Base-by-base conservation (phyloP, 2,113 vertebrate genomes). In the Ammodramus savannarum region DNA sequence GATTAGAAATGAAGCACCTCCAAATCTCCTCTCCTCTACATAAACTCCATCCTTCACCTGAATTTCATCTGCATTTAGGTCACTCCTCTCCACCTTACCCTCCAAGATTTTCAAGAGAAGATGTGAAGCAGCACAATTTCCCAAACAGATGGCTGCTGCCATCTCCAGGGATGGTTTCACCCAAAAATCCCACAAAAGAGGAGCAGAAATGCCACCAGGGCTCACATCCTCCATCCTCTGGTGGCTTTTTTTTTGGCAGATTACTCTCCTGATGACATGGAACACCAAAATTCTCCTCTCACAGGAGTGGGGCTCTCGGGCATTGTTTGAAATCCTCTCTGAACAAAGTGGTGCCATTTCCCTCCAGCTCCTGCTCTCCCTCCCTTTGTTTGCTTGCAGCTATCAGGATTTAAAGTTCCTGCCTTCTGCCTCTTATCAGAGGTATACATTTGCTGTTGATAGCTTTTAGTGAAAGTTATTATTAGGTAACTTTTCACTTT, bases 381-480 rank as follows among this genome's bases (percentile, higher is more conserved):
- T 61, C 26, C 6, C 14, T 63, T 82, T 85, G 49, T 72, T 86
- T 86, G 62, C 81, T 80, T 51, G 39, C 62, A 87, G 81, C 91
- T 78, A 91, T 5, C 43, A n/a, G 86, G 39, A 89, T 92, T 94
- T 85, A 86, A 86, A 93, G 81, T 85, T 90, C 59, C 38, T 88
- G 65, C 38, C 76, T 92, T 57, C 66, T 65, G 52, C 39, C 17
- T 72, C 91, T 97, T 97, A 97, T 97, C 97, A 85, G 69, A 89
- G 89, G 59, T 63, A 55, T 57, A 71, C 81, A 31, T 95, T 96
- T 93, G 87, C 86, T 9, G 3, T 84, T 86, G 85, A 96, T 95
- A 95, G 69, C 93, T 96, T 97, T 97, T 87, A 95, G 6, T 78
- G 71, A 92, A 92, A 93, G 94, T 93, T 94, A 93, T 96, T 96